These are phyloP conservation scores for Ditula angustiorana DNA, from an alignment of 2,888 invertebrate genomes.

Conservation along the genomic window DNA sequence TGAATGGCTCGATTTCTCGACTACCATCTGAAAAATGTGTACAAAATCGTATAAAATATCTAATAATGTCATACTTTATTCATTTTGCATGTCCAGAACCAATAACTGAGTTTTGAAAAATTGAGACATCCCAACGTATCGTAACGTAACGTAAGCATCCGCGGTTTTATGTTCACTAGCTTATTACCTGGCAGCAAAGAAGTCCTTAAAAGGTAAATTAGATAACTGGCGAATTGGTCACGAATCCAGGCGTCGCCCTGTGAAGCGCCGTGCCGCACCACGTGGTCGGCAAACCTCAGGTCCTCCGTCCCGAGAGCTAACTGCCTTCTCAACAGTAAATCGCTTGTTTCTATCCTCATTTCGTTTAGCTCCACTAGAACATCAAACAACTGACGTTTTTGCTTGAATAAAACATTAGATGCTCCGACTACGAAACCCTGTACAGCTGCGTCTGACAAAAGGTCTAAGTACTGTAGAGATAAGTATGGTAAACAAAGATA, in stretches of 20 bases:
- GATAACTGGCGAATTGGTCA: constrained; percentile 95
- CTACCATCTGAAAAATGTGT: constrained; percentile 87
- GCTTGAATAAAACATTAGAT: constrained; percentile 99
- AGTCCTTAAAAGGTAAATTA: constrained; percentile 92
- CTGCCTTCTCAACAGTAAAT: constrained; percentile 92
- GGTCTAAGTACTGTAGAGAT: constrained; percentile 97
- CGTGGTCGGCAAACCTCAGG: constrained; percentile 96
- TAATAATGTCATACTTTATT: too few relatives aligned
- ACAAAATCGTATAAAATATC: neutral
- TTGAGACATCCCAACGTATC: too few relatives aligned
- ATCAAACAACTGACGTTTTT: constrained; percentile 96
- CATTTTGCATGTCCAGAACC: too few relatives aligned
- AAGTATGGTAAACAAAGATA: constrained; percentile 98
- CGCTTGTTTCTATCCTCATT: constrained; percentile 93
- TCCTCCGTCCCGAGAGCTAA: constrained; percentile 97
- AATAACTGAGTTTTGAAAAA: too few relatives aligned
- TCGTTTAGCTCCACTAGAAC: constrained; percentile 96
- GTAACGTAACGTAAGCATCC: neutral
- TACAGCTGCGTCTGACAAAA: constrained; percentile 94
- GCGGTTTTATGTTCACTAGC: too few relatives aligned
- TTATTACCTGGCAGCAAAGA: constrained; percentile 88
- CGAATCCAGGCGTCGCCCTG: constrained; percentile 99
- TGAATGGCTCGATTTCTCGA: constrained; percentile 95
- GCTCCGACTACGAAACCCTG: constrained; percentile 96
- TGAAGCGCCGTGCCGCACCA: constrained; percentile 89